A percentile compares a stretch with the other conserved stretches of the same genome.
phyloP scores from a whole-genome alignment of 2,888 invertebrate genomes.

The Caenorhabditis auriculariae region DNA sequence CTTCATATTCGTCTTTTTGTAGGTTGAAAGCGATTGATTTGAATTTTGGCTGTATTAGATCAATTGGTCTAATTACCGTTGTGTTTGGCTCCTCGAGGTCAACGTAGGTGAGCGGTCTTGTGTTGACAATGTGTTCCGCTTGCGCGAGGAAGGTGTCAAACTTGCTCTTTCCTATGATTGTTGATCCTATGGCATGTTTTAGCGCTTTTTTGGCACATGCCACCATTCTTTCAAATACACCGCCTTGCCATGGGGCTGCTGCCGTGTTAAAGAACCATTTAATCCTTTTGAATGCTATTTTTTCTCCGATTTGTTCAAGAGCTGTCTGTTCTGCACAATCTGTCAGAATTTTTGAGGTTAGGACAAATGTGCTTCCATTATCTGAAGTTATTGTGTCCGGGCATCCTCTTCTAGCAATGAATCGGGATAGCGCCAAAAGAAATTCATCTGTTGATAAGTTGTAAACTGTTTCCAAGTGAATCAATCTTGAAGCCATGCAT shows the following conservation, averaged over 20 bases:
- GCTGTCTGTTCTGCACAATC: not conserved
- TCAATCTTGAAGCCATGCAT: constrained; percentile 3
- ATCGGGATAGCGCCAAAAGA: constrained; percentile 5
- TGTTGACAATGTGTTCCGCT: not conserved
- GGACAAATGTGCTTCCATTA: constrained; percentile 8
- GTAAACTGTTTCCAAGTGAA: constrained; percentile 6
- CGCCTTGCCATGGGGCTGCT: constrained; percentile 4
- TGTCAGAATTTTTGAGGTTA: constrained; percentile 3
- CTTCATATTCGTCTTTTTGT: not conserved
- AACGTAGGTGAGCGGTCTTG: not conserved
- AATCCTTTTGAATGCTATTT: not conserved
- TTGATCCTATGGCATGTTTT: not conserved
- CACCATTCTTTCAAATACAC: constrained; percentile 3
- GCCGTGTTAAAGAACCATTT: constrained; percentile 1
- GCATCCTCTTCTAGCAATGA: constrained; percentile 4
- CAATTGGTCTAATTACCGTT: not conserved
- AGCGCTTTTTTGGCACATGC: not conserved
- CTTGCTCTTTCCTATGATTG: not conserved
- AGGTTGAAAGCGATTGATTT: not conserved
- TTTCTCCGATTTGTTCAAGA: not conserved
- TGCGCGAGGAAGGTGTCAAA: not conserved
- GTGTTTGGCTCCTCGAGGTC: not conserved
- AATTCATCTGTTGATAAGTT: constrained; percentile 6
- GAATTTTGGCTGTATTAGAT: not conserved
- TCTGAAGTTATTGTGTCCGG: constrained; percentile 7